A percentile compares a stretch with the other conserved stretches of the same genome.
Evolutionary conservation across 2,797 vertebrate genomes (phyloP).

Genomic region (Epinephelus coioides): DNA sequence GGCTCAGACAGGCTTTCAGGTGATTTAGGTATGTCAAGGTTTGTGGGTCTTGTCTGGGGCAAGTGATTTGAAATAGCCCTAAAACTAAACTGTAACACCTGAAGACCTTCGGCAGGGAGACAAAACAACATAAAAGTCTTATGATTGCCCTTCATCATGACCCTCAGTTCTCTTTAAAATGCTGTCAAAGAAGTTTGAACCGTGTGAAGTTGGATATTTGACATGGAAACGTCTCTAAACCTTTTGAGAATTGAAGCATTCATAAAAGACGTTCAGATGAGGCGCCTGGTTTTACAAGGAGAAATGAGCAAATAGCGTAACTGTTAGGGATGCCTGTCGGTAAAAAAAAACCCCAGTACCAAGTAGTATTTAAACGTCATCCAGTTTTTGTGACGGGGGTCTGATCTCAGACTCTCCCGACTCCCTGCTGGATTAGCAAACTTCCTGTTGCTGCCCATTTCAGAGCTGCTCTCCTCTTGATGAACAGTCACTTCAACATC

Average conservation of each 20-base stretch:
- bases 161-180: not conserved
- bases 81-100: constrained; percentile 28
- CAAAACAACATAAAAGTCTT: not conserved
- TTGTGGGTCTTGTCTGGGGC: constrained; percentile 20
- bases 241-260: not conserved
- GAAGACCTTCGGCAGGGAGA: constrained; percentile 13
- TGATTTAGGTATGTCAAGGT: constrained; percentile 41
- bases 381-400: too few relatives aligned
- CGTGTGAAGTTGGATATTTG: not conserved
- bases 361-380: too few relatives aligned
- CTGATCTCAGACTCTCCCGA: too few relatives aligned
- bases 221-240: not conserved
- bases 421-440: too few relatives aligned
- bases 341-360: too few relatives aligned
- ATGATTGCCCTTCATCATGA: not conserved
- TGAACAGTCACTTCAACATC: too few relatives aligned
- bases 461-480: too few relatives aligned
- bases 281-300: not conserved
- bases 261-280: not conserved
- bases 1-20: constrained; percentile 42
- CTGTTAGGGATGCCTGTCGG: too few relatives aligned
- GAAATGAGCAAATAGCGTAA: not conserved
- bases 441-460: too few relatives aligned
- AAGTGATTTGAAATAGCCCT: constrained; percentile 19
- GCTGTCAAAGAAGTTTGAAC: not conserved